Percentiles rank a stretch among this genome's conserved stretches.
Conservation (phyloP, 2,888 invertebrate genomes). For the Drosophila diplacantha region DNA sequence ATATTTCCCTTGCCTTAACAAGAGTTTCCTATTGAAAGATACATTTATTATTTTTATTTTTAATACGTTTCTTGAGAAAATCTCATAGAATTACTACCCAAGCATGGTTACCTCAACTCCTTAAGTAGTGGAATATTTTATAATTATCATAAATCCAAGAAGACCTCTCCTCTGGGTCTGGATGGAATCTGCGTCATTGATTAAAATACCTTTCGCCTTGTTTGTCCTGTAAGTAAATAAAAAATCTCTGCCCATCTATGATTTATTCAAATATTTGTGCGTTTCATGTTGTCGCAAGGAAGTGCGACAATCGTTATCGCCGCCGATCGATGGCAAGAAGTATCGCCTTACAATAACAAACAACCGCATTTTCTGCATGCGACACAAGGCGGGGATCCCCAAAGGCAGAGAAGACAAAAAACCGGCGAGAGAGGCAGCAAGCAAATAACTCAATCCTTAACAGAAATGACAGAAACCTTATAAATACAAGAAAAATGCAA, state of each 20-base stretch:
- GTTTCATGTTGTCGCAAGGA: constrained; percentile 36
- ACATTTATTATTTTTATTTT: neutral
- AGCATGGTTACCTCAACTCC: neutral
- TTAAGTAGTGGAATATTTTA: neutral
- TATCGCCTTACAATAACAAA: constrained; percentile 61
- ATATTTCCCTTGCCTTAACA: no score
- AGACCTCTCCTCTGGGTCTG: neutral
- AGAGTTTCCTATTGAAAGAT: neutral
- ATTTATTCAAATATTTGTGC: constrained; percentile 56
- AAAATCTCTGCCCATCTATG: constrained; percentile 34
- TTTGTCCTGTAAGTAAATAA: neutral
- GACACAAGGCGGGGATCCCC: constrained; percentile 47
- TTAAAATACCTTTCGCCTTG: constrained; percentile 17
- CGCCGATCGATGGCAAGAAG: constrained; percentile 45
- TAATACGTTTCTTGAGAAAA: no score
- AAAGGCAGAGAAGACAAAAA: constrained; percentile 35
- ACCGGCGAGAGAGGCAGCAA: constrained; percentile 34
- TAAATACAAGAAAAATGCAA: constrained; percentile 64
- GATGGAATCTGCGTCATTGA: constrained; percentile 11
- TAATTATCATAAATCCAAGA: neutral
- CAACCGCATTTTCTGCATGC: constrained; percentile 65
- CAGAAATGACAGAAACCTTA: constrained; percentile 69
- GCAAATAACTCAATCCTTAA: constrained; percentile 71
- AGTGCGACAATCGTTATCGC: constrained; percentile 41
- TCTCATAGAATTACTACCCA: neutral